Conservation (phyloP, 2,113 vertebrate genomes). For the Mirza zaza region DNA sequence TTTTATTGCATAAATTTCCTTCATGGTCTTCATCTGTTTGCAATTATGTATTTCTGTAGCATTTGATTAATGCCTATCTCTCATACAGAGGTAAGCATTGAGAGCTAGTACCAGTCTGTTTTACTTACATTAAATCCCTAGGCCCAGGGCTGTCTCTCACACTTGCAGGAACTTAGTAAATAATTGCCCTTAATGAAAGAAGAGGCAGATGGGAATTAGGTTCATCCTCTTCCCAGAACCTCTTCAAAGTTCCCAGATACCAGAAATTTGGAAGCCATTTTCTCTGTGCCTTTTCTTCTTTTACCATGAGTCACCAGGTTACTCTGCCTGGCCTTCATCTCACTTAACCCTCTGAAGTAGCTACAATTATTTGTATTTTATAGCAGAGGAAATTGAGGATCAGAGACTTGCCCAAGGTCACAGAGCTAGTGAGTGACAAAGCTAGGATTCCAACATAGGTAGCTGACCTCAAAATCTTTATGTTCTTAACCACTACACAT, state of each 20-base stretch:
- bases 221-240: neutral
- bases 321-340: neutral
- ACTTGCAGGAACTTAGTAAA: neutral
- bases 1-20: neutral
- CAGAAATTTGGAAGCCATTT: neutral
- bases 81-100: neutral
- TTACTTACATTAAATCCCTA: neutral
- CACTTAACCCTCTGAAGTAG: neutral
- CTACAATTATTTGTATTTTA: conserved; percentile 14
- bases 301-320: neutral
- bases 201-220: neutral
- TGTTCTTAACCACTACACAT: neutral
- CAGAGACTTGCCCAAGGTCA: neutral
- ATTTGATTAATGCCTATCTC: neutral
- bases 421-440: neutral
- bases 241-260: neutral
- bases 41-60: neutral
- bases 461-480: neutral
- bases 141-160: neutral
- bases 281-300: neutral
- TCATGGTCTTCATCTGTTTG: neutral
- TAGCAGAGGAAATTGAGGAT: neutral
- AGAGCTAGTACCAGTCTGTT: neutral
- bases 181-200: neutral
- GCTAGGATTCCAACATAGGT: neutral